These are phyloP conservation scores for Caenorhabditis sinica DNA, from an alignment of 2,888 invertebrate species.

Conservation along the genomic window DNA sequence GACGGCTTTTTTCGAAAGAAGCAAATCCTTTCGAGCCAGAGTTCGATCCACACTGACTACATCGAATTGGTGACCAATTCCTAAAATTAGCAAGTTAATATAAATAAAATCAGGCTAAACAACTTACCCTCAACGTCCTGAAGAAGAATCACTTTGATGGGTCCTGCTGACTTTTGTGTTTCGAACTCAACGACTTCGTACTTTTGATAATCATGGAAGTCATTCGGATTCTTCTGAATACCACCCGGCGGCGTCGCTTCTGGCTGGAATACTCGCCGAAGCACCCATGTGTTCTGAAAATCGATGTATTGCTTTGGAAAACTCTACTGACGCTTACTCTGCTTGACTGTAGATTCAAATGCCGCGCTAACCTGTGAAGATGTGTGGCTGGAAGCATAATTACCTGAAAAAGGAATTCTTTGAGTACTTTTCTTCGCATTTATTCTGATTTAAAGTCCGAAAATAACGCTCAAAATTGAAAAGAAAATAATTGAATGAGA, in stretches of 20 bases:
- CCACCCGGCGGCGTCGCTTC: conserved; percentile 73
- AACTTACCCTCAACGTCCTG: conserved; percentile 80
- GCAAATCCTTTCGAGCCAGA: conserved; percentile 75
- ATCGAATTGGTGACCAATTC: conserved; percentile 82
- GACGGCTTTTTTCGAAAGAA: conserved; percentile 77
- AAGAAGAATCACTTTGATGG: conserved; percentile 79
- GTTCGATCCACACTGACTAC: conserved; percentile 77
- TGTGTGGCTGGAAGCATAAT: conserved; percentile 47
- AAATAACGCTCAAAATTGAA: conserved; percentile 18
- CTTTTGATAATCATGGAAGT: conserved; percentile 76
- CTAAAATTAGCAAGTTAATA: conserved; percentile 53
- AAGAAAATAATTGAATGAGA: conserved; percentile 10
- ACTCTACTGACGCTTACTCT: conserved; percentile 25
- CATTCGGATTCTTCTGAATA: conserved; percentile 79
- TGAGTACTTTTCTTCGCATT: not conserved
- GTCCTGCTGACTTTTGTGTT: conserved; percentile 74
- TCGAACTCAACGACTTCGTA: conserved; percentile 75
- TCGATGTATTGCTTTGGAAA: not conserved
- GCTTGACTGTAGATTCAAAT: conserved; percentile 44
- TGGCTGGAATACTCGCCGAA: conserved; percentile 76
- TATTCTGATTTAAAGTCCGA: not conserved
- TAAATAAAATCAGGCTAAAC: not conserved
- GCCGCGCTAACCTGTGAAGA: conserved; percentile 27
- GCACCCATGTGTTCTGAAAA: conserved; percentile 77
- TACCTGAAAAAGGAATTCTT: conserved; percentile 14